Evolutionary conservation across 2,797 vertebrate genomes (phyloP).

Genomic region (Coendou prehensilis): DNA sequence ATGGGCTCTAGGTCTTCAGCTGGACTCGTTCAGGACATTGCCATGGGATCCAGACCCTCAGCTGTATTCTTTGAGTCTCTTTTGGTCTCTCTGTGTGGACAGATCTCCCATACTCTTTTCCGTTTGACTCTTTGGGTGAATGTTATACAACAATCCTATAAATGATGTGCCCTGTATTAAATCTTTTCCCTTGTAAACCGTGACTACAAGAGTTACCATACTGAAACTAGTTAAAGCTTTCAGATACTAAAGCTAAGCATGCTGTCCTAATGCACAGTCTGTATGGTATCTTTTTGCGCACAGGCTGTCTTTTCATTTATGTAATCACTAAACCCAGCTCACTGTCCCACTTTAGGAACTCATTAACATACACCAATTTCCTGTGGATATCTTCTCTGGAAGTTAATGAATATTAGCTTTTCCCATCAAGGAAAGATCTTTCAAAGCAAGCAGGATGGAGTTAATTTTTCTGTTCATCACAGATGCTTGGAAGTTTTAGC

Average conservation of each 20-base stretch:
- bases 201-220: not conserved
- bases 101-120: not conserved
- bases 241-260: not conserved
- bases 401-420: conserved; percentile 42
- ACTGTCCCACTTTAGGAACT: not conserved
- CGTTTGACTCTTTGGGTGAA: not conserved
- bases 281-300: not conserved
- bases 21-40: not conserved
- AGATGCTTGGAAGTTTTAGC: conserved; percentile 23
- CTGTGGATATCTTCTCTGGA: not conserved
- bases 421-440: not conserved
- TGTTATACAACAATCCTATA: not conserved
- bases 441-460: not conserved
- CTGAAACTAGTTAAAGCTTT: conserved; percentile 51
- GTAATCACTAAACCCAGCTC: not conserved
- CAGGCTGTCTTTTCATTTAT: not conserved
- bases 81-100: not conserved
- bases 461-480: conserved; percentile 29
- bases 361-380: not conserved
- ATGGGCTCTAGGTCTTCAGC: not conserved
- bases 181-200: not conserved
- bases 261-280: not conserved
- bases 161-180: not conserved
- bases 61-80: not conserved
- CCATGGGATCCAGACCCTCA: not conserved